Evolutionary conservation across 2,797 vertebrate genomes (phyloP).

Genomic region (Enteromius afrohamiltoni): DNA sequence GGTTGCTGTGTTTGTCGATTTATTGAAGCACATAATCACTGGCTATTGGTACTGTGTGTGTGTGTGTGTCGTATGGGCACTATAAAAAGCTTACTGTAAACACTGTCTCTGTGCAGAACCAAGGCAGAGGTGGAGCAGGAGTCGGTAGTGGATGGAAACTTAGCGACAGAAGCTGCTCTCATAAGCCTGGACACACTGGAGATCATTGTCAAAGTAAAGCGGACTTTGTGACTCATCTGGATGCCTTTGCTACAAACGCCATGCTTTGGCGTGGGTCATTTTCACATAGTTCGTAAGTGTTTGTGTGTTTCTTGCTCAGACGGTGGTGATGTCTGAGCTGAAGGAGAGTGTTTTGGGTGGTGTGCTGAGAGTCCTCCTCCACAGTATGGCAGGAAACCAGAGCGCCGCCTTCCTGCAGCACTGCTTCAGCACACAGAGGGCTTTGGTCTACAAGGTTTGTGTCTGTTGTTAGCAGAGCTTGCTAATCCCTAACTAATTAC

Average conservation of each 20-base stretch:
- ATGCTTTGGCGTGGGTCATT: not conserved
- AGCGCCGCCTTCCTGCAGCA: slow-evolving; percentile 91
- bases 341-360: slow-evolving; percentile 88
- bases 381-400: slow-evolving; percentile 89
- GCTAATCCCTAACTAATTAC: not conserved
- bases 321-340: slow-evolving; percentile 84
- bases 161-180: slow-evolving; percentile 87
- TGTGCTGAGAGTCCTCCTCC: slow-evolving; percentile 87
- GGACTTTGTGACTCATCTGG: not conserved
- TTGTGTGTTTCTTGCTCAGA: slow-evolving; percentile 65
- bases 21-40: slow-evolving; percentile 44
- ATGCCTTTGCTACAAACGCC: not conserved
- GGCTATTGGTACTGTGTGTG: slow-evolving; percentile 15
- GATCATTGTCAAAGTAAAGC: slow-evolving; percentile 87
- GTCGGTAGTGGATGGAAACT: slow-evolving; percentile 89
- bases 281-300: not conserved
- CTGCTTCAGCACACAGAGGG: slow-evolving; percentile 89
- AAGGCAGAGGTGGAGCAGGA: slow-evolving; percentile 91
- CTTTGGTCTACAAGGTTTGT: slow-evolving; percentile 87
- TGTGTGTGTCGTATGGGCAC: slow-evolving; percentile 15
- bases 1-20: slow-evolving; percentile 9
- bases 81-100: slow-evolving; percentile 38
- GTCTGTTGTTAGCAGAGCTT: not conserved
- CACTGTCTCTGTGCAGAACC: slow-evolving; percentile 72
- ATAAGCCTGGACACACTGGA: slow-evolving; percentile 89